Base-by-base conservation (phyloP, 2,113 vertebrate genomes). In the Amblyopsis rosae region DNA sequence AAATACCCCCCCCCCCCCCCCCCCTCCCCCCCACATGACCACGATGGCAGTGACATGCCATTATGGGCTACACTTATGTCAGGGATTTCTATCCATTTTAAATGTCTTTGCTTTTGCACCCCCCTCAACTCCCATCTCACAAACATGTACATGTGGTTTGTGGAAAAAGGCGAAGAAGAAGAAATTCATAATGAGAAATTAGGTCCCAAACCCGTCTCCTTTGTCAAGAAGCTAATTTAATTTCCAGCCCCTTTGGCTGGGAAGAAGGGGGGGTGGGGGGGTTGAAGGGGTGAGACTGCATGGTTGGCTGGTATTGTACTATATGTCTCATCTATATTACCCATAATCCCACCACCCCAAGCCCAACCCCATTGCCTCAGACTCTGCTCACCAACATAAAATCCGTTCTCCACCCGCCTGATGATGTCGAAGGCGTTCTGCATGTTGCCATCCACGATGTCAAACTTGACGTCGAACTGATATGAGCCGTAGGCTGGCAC, bases 371-470 rank as follows among this genome's bases (percentile, higher is more conserved):
- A 12, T 46, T 47, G 13, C 33, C 41, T 45, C 41, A 7, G 61
- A 46, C 59, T 35, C 63, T 66, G 94, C 97, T 97, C 87, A 99
- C 98, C 98, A 82, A 99, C 94, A 68, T 93, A 95, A 90, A 94
- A 88, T 69, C 95, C 93, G 0, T 95, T 94, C 88, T 96, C 94
- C 51, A 94, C 92, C 70, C 95, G 92, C 82, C 98, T 99, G 82
- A 96, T 82, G 86, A 99, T 94, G 79, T 99, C 96, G 6, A 99
- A 99, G 47, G 96, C 94, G 41, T 94, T 94, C 26, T 95, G 92
- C 65, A 95, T 76, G 65, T 98, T 98, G 69, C 98, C 98, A 56
- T 96, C 96, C 7, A 93, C 94, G 67, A 99, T 98, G 86, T 96
- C 93, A 66, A 98, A 99, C 90, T 95, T 92, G 85, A 99, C 96